Conservation (phyloP, 2,113 vertebrate species). For the Pandion haliaetus region DNA sequence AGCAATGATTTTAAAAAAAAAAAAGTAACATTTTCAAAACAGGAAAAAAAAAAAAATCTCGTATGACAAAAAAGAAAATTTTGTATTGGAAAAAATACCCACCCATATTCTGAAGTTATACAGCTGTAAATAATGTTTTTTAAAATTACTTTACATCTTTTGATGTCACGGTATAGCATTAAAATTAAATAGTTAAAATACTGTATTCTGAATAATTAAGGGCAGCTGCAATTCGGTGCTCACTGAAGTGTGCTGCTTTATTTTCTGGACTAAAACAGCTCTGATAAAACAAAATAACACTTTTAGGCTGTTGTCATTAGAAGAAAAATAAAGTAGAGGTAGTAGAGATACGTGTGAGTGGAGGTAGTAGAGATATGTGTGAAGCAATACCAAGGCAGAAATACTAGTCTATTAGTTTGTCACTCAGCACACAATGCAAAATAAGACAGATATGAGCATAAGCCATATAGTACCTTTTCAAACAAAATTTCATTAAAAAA, state of each 20-base stretch:
- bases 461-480: not conserved
- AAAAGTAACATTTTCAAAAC: rapidly evolving
- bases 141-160: not conserved
- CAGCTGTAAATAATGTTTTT: not conserved
- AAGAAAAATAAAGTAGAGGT: not conserved
- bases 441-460: not conserved
- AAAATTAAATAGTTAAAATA: not conserved
- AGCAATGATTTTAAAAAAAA: not conserved
- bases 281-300: not conserved
- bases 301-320: not conserved
- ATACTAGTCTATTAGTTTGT: not conserved
- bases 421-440: not conserved
- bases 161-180: too few relatives aligned
- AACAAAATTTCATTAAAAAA: not conserved
- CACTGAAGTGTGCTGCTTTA: not conserved
- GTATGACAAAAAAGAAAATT: not conserved
- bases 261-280: not conserved
- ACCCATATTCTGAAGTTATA: not conserved
- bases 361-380: not conserved
- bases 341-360: not conserved
- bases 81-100: not conserved
- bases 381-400: not conserved
- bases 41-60: too few relatives aligned
- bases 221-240: not conserved
- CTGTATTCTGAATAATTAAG: not conserved